Evolutionary conservation across 1,140 invertebrate species (phyloP), one percentile per base, ranked within the genome.

Genomic region (Anastrepha obliqua): DNA sequence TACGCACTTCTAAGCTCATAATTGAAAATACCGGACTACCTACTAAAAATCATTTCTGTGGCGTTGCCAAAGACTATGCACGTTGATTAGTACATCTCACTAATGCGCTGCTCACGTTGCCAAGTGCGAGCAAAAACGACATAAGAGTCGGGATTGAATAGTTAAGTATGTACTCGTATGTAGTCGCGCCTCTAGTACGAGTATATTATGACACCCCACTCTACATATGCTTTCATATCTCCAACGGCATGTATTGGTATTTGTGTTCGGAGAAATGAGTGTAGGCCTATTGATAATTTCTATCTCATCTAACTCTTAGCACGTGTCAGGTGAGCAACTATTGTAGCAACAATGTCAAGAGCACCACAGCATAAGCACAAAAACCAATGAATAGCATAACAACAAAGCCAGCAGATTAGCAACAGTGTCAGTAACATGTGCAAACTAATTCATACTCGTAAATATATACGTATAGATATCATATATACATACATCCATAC

Each of bases 271-370:
- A 20, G n/a, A 64, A 8, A 17, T 64, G 62, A 17, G n/a, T 64
- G 62, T 64, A 64, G 20, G 62, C 62, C 20, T 64, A 64, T 64
- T 64, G 62, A 64, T 64, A 64, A 64, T 20, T 64, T 20, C 62
- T 20, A 8, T 64, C n/a, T 64, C n/a, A 64, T 64, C 9, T 17
- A 64, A 20, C 62, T 15, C 17, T 20, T 67, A 39, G 65, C 65
- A 67, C 65, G 65, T 67, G 65, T 39, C 65, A 39, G 65, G 29
- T 67, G 65, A 13, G 39, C 20, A 39, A 39, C 65, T 67, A 11
- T 67, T 39, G 29, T 67, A 29, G 39, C 29, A 29, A 29, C 29
- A 29, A 29, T 29, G 29, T 1, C 51, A 55, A 55, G 51, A 6
- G 51, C 6, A 55, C 51, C 11, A 11, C 15, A 13, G 15, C 17